Base-by-base conservation (phyloP, 2,113 vertebrate species). In the Ifrita kowaldi region DNA sequence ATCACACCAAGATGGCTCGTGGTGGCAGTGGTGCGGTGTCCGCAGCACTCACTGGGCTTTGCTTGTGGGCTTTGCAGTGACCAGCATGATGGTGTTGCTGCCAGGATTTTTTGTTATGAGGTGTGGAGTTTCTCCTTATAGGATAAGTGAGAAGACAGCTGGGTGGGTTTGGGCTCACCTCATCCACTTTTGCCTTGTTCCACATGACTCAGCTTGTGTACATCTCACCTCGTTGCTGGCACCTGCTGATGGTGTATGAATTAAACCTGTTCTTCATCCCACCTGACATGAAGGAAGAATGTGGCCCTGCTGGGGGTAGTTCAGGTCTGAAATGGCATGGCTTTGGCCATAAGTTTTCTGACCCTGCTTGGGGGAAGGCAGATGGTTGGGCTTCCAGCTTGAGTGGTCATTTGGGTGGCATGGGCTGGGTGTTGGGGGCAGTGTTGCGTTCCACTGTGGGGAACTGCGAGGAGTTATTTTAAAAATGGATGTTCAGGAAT, bases 1-100 rank as follows among this genome's bases (percentile, higher is more conserved):
- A 1, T 46, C 10, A 10, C 52, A 24, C n/a, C 7, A 2, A 57
- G 33, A 9, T 5, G 21, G 47, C n/a, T 83, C 0, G 0, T 44
- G 59, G 59, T 62, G 28, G 30, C 63, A 52, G 52, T 47, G 32
- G 19, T 1, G 1, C 0, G 0, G 7, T 52, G 15, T 26, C 13
- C 0, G 0, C 57, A 76, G 49, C 67, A 32, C 13, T 75, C 3
- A 0, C 27, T 62, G 33, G 42, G 16, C 55, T 89, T 67, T 60
- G 47, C 57, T 21, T 3, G 1, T 63, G 41, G 33, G 9, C 41
- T 84, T 68, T 93, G 33, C 39, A 85, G 62, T 68, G 57, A 70
- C 27, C 27, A 35, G 1, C 15, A 22, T 56, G 57, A 39, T 1
- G 0, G 6, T 71, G 53, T 42, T 87, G n/a, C 71, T 77, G 30